Base-by-base conservation (phyloP, 2,888 invertebrate genomes). In the Drosophila mayaguana region DNA sequence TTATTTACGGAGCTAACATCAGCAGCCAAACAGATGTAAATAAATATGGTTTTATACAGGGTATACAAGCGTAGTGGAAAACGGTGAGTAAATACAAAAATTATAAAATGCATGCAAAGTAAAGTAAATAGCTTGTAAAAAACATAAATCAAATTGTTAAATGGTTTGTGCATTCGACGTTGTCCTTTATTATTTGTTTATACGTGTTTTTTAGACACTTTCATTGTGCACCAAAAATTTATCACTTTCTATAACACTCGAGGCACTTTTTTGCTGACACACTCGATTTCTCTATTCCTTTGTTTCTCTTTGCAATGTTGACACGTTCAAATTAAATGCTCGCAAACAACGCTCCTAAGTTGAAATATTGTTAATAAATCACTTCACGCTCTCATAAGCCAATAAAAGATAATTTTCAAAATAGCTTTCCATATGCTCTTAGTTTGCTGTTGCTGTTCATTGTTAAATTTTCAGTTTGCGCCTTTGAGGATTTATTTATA, bases 81-180 rank as follows among this genome's bases (percentile, higher is more conserved):
- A 20, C 28, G 11, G 3, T 6, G 18, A 32, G 14, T 20, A 20
- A 28, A 42, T 14, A 5, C 7, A 34, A 78, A 63, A 64, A 60
- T 57, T 64, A 71, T 63, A 60, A 78, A 73, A 72, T 75, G 68
- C 64, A 79, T 59, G 74, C 80, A 85, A 72, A 71, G 82, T 70
- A 64, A 76, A 74, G 83, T 83, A 83, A 79, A 84, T 80, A 83
- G 83, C 72, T 82, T 69, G 84, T 67, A 63, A 80, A 84, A 68
- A 48, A 53, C 74, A 81, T 85, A 85, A 83, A 85, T 85, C 83
- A 85, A 75, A 73, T 81, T 73, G 71, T 81, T 80, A 83, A 85
- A 85, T 83, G 78, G 83, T 64, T 72, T 67, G 63, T 78, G 63
- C 65, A 63, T 67, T 70, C 53, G 63, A 51, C 74, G 54, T 48